phyloP scores from a whole-genome alignment of 2,797 vertebrate genomes.

The Enteromius argenteus region DNA sequence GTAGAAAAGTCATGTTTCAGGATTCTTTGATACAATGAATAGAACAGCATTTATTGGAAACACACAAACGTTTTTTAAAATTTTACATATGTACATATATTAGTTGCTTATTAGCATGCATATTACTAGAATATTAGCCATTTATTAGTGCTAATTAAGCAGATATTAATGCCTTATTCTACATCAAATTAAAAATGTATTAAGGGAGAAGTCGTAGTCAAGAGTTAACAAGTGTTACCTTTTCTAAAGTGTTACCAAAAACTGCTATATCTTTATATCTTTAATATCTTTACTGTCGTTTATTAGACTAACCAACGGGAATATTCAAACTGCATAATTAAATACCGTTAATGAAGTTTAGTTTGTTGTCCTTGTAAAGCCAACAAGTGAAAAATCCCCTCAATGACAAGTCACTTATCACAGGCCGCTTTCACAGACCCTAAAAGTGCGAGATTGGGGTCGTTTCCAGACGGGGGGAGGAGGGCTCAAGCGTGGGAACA shows the following conservation, averaged over 20 bases:
- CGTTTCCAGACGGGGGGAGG: slow-evolving; percentile 53
- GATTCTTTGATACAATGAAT: not conserved
- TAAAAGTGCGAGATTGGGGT: slow-evolving; percentile 61
- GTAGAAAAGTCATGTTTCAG: not conserved
- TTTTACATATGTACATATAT: no score
- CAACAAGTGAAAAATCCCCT: slow-evolving; percentile 33
- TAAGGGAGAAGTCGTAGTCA: no score
- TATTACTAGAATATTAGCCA: no score
- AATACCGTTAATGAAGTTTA: not conserved
- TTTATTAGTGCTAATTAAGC: no score
- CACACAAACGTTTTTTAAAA: not conserved
- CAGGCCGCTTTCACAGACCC: slow-evolving; percentile 61
- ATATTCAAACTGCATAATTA: slow-evolving; percentile 3
- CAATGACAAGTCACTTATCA: slow-evolving; percentile 51
- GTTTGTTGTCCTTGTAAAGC: slow-evolving; percentile 19
- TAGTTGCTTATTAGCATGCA: no score
- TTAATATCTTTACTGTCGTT: not conserved
- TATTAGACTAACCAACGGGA: not conserved
- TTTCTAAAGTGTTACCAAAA: no score
- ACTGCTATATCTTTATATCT: no score
- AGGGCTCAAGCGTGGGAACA: slow-evolving; percentile 62
- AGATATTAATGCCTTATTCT: no score
- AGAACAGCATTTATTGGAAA: not conserved
- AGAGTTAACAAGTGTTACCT: no score
- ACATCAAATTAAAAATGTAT: no score